Conservation (phyloP, 2,113 vertebrate genomes). For the Bubo blakistoni region DNA sequence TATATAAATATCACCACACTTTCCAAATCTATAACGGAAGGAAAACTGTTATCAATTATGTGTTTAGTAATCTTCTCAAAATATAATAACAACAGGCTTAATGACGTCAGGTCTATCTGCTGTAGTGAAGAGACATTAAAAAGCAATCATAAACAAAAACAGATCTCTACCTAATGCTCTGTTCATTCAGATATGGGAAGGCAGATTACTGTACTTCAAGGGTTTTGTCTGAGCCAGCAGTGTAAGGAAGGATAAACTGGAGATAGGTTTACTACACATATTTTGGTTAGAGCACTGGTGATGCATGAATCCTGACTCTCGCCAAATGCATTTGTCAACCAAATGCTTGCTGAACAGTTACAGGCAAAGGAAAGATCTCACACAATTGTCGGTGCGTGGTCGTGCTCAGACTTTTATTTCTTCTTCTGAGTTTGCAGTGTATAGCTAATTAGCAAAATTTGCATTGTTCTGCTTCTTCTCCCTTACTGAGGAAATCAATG, state of each 20-base stretch:
- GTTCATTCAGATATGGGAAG: neutral
- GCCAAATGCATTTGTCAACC: neutral
- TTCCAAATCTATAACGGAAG: neutral
- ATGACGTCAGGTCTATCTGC: conserved; percentile 36
- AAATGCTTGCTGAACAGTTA: neutral
- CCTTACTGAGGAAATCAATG: neutral
- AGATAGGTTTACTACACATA: neutral
- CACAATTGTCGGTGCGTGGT: rapidly evolving
- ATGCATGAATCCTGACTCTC: neutral
- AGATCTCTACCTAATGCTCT: conserved; percentile 28
- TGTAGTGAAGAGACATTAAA: conserved; percentile 37
- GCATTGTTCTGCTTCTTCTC: neutral
- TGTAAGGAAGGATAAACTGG: neutral
- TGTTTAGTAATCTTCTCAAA: conserved; percentile 41
- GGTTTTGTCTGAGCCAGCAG: neutral
- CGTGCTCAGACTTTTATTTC: neutral
- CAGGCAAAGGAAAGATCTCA: neutral
- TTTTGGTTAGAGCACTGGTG: neutral
- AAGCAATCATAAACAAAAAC: conserved; percentile 34
- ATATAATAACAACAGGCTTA: neutral
- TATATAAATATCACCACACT: neutral
- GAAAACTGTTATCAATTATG: conserved; percentile 24
- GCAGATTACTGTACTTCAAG: neutral
- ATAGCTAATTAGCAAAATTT: neutral
- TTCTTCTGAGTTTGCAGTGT: neutral